These are phyloP conservation scores for Drosophila anomalipes DNA, from an alignment of 2,888 invertebrate species.

Conservation along the genomic window DNA sequence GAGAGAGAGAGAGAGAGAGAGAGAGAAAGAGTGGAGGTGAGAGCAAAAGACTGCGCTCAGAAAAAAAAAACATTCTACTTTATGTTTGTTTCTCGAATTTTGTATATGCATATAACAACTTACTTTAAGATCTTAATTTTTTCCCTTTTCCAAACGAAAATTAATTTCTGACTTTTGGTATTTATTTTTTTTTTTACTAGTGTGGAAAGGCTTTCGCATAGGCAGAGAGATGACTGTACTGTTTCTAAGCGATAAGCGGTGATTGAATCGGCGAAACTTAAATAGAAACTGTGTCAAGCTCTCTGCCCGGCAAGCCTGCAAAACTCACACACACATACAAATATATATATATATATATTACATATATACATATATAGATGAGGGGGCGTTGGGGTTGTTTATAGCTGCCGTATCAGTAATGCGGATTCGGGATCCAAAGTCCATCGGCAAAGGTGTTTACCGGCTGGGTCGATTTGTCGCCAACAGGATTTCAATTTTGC, in stretches of 20 bases:
- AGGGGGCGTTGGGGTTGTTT: conserved; percentile 1
- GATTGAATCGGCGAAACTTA: conserved; percentile 18
- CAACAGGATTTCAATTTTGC: conserved; percentile 62
- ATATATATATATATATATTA: neutral
- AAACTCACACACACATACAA: neutral
- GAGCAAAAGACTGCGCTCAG: neutral
- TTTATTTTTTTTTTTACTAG: neutral
- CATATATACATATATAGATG: neutral
- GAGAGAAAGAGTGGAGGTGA: neutral
- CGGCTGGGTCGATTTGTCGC: conserved; percentile 41
- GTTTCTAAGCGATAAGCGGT: conserved; percentile 36
- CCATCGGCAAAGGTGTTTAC: conserved; percentile 73
- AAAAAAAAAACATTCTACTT: neutral
- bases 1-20: neutral
- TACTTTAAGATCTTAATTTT: neutral
- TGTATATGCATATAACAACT: neutral
- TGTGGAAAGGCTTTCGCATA: neutral
- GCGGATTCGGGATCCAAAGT: conserved; percentile 53
- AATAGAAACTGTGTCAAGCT: conserved; percentile 55
- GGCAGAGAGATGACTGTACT: conserved; percentile 26
- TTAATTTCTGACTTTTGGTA: neutral
- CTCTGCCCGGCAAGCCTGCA: conserved; percentile 23
- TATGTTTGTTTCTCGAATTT: neutral
- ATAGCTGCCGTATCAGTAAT: conserved; percentile 9
- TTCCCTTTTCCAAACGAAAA: neutral